Evolutionary conservation across 1,140 invertebrate genomes (phyloP).

Genomic region (Hycleus cichorii): DNA sequence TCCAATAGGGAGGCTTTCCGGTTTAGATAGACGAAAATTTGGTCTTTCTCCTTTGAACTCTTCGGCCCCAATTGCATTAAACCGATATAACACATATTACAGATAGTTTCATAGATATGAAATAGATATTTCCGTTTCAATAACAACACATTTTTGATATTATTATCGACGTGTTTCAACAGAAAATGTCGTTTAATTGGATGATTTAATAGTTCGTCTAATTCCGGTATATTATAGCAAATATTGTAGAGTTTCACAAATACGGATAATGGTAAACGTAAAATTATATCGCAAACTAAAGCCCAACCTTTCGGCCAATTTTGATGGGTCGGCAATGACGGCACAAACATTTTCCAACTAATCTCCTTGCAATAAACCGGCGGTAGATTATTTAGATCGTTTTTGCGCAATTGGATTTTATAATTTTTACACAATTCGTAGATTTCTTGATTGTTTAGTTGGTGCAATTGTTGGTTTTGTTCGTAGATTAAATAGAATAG

Average conservation of each 20-base stretch:
- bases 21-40: conserved; percentile 65
- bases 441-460: conserved; percentile 30
- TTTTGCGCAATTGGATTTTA: conserved; percentile 17
- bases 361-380: conserved; percentile 47
- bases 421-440: conserved; percentile 13
- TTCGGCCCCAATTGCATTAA: conserved; percentile 64
- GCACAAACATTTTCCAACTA: conserved; percentile 69
- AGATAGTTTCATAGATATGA: conserved; percentile 50
- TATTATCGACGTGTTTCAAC: conserved; percentile 49
- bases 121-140: conserved; percentile 59
- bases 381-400: conserved; percentile 40
- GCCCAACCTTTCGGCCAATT: conserved; percentile 64
- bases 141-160: conserved; percentile 48
- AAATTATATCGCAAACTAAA: conserved; percentile 63
- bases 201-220: conserved; percentile 57
- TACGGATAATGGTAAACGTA: conserved; percentile 63
- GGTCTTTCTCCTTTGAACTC: conserved; percentile 61
- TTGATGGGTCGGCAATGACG: conserved; percentile 55
- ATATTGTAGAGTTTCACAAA: conserved; percentile 63
- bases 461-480: conserved; percentile 44
- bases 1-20: conserved; percentile 54
- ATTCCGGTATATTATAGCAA: conserved; percentile 48
- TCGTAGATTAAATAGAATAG: conserved; percentile 62
- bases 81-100: conserved; percentile 57
- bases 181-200: conserved; percentile 60